Percentiles rank a stretch among this genome's conserved stretches.
Conservation (phyloP, 2,888 invertebrate genomes). For the Agrypnus murinus region DNA sequence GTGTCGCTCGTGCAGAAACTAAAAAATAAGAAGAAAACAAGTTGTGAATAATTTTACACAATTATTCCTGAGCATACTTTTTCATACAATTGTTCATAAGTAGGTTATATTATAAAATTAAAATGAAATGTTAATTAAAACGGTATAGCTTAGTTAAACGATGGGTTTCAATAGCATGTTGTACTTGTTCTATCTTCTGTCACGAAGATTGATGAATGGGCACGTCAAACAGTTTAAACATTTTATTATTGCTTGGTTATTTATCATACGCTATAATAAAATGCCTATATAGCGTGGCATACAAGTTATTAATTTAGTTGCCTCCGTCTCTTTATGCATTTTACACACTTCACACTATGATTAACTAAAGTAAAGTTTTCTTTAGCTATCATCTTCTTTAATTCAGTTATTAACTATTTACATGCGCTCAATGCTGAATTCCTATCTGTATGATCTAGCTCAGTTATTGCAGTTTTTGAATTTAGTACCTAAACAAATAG, state of each 20-base stretch:
- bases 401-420: too few species aligned
- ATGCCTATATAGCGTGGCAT: too few species aligned
- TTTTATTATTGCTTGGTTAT: slow-evolving; percentile 10
- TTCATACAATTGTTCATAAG: slow-evolving; percentile 18
- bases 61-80: slow-evolving; percentile 11
- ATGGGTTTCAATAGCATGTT: neutral
- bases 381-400: too few species aligned
- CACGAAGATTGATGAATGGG: slow-evolving; percentile 20
- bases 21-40: slow-evolving; percentile 51
- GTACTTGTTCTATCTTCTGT: slow-evolving; percentile 7
- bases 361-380: too few species aligned
- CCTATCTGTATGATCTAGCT: too few species aligned
- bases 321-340: too few species aligned
- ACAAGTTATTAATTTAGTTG: too few species aligned
- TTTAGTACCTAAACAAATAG: too few species aligned
- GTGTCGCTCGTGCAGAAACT: slow-evolving; percentile 89
- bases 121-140: slow-evolving; percentile 25
- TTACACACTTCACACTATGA: too few species aligned
- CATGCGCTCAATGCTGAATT: too few species aligned
- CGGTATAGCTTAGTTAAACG: slow-evolving; percentile 17
- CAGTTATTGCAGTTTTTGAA: too few species aligned
- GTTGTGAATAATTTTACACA: slow-evolving; percentile 34
- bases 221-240: neutral
- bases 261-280: neutral
- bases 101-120: slow-evolving; percentile 5